Base-by-base conservation (phyloP, 1,140 invertebrate species). In the Brachionus asplanchnoidis region DNA sequence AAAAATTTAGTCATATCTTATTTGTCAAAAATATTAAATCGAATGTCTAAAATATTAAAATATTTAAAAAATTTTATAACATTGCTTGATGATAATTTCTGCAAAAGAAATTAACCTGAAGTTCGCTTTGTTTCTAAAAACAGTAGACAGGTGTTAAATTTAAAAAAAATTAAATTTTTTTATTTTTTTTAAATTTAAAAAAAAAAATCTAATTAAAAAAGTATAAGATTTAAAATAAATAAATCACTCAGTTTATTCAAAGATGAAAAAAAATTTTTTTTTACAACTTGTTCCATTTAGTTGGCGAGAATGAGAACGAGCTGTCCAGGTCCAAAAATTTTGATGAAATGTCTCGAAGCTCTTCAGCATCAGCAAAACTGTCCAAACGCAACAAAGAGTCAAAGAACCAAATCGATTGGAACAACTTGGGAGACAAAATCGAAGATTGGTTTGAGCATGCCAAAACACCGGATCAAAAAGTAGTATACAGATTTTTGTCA, bases 381-480 rank as follows among this genome's bases (percentile, higher is more conserved):
- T 20, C 32, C 7, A 75, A 42, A 17, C 32, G 40, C 17, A 75
- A 36, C 40, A 75, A 11, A 23, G 28, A 42, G 12, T 3, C 8
- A 14, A 75, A 75, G 17, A 75, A 80, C 23, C 42, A 65, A 20
- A 32, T 65, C 9, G 46, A 80, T 11, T 80, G 78, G 78, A 50
- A 26, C 40, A 65, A 80, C 17, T 42, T 80, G 26, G 78, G 46
- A 17, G 78, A 80, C 4, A 80, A 80, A 56, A 80, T 80, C 9
- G 42, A 80, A 80, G 78, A 60, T 23, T 80, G 78, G 78, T 80
- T 80, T 11, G 78, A 80, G 28, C 26, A 32, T n/a, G 78, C 78
- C 11, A 80, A 53, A 26, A 80, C 78, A 14, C 78, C 78, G 26
- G 78, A 80, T 42, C 78, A 80, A 53, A 56, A 65, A 56, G 56